These are phyloP conservation scores for Cephalopholis sonnerati DNA, from an alignment of 2,113 vertebrate species.

Conservation along the genomic window DNA sequence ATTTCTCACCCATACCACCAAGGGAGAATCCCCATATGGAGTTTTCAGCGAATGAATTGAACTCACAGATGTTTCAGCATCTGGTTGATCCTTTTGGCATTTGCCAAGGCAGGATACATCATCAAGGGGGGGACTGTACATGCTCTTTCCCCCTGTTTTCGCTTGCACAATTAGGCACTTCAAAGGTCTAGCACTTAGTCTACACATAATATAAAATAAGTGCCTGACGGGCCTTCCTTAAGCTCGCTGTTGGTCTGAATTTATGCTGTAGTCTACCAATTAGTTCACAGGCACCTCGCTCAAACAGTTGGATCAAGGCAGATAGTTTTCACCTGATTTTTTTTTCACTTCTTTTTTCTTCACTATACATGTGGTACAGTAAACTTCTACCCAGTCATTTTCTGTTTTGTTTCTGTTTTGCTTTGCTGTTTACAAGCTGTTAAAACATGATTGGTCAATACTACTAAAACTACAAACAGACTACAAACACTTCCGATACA, in stretches of 20 bases:
- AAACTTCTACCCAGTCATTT: not conserved
- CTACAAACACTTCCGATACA: too few relatives aligned
- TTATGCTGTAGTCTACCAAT: not conserved
- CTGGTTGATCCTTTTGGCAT: constrained; percentile 81
- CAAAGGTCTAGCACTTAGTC: constrained; percentile 49
- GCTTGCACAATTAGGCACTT: constrained; percentile 59
- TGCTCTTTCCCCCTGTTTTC: constrained; percentile 49
- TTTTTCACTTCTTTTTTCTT: not conserved
- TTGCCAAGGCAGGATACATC: constrained; percentile 69
- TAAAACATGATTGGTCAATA: too few relatives aligned
- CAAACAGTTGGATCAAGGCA: not conserved
- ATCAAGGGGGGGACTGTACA: constrained; percentile 19
- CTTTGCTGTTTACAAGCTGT: too few relatives aligned
- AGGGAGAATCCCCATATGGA: constrained; percentile 74
- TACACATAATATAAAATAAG: constrained; percentile 41
- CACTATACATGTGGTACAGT: not conserved
- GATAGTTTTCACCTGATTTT: not conserved
- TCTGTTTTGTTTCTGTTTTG: not conserved
- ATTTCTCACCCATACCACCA: constrained; percentile 68
- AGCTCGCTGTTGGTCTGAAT: not conserved
- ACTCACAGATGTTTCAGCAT: constrained; percentile 80
- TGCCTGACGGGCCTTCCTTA: not conserved
- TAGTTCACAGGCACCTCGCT: not conserved
- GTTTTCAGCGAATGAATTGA: constrained; percentile 68
- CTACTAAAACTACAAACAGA: too few relatives aligned